These are phyloP conservation scores for Aplochiton taeniatus DNA, from an alignment of 2,797 vertebrate genomes.

Conservation along the genomic window DNA sequence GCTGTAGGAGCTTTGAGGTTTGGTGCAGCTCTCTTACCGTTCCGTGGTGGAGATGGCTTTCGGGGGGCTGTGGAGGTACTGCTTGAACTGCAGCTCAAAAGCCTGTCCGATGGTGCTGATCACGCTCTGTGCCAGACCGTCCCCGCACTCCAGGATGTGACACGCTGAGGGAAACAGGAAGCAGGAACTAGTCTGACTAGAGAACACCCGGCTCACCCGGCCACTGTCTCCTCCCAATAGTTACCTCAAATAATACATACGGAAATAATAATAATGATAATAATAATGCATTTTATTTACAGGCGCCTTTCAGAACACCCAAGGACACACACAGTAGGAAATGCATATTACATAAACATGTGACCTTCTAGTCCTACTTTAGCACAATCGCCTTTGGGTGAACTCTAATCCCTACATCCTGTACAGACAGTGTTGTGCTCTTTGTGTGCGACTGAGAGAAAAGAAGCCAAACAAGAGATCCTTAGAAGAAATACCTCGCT, in stretches of 20 bases:
- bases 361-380: no score
- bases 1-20: not conserved
- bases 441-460: slow-evolving; percentile 3
- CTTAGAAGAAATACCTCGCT: slow-evolving; percentile 83
- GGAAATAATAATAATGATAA: no score
- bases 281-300: no score
- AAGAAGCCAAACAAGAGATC: slow-evolving; percentile 8
- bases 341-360: no score
- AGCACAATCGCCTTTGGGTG: not conserved
- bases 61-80: slow-evolving; percentile 94
- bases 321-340: no score
- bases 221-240: no score
- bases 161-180: slow-evolving; percentile 77
- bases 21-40: slow-evolving; percentile 73
- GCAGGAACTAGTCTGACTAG: not conserved
- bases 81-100: slow-evolving; percentile 97
- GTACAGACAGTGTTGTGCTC: not conserved
- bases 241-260: no score
- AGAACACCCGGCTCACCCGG: no score
- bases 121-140: slow-evolving; percentile 91
- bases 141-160: slow-evolving; percentile 95
- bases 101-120: slow-evolving; percentile 97
- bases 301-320: no score
- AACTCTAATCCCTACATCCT: not conserved
- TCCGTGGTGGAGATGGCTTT: slow-evolving; percentile 81